Conservation (phyloP, 2,888 invertebrate genomes). For the Pecten maximus region DNA sequence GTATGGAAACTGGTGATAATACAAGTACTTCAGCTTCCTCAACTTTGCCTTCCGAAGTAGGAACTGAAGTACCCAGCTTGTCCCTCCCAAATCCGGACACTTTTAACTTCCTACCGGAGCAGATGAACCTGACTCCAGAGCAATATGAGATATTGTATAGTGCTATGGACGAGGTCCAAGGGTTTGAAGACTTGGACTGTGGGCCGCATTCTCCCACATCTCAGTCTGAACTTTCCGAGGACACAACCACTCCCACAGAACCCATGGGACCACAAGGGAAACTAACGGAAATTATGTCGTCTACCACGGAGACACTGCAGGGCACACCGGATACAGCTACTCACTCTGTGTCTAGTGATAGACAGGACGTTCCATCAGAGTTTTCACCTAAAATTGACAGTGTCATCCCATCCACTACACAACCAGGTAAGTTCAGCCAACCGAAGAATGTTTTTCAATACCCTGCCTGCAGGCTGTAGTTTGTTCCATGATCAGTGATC, state of each 20-base stretch:
- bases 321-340: not conserved
- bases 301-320: not conserved
- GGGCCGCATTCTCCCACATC: not conserved
- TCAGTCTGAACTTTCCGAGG: not conserved
- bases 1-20: conserved; percentile 71
- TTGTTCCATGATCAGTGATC: too few relatives aligned
- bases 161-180: conserved; percentile 74
- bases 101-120: conserved; percentile 61
- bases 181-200: conserved; percentile 13
- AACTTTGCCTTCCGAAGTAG: not conserved
- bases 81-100: not conserved
- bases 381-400: not conserved
- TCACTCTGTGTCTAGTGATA: not conserved
- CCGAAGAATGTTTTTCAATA: too few relatives aligned
- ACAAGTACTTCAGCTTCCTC: conserved; percentile 47
- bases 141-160: conserved; percentile 72
- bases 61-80: conserved; percentile 46
- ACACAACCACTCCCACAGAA: not conserved
- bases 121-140: conserved; percentile 74
- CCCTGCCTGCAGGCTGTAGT: not conserved
- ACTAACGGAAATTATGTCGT: not conserved
- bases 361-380: not conserved
- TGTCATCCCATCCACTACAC: not conserved
- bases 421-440: not conserved
- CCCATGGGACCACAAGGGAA: not conserved